Base-by-base conservation (phyloP, 2,797 vertebrate genomes). In the Momotus momota region DNA sequence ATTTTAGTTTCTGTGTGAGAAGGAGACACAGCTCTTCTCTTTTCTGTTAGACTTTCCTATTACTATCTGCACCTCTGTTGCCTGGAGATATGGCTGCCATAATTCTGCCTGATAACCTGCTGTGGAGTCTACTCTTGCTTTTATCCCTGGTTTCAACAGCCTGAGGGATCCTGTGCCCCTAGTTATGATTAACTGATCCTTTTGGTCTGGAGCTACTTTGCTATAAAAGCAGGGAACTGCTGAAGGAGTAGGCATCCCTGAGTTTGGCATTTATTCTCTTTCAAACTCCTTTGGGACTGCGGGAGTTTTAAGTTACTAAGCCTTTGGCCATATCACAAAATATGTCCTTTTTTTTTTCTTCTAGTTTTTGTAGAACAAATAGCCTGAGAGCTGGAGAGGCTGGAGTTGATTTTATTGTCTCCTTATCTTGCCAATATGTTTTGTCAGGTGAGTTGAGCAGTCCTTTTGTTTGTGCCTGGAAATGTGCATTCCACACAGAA, bases 381-480 rank as follows among this genome's bases (percentile, higher is more conserved):
- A 88, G 54, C 66, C 46, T 48, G 51, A 84, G 51, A 72, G 70
- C 17, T 57, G 51, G 54, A 66, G 48, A 93, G 26, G 14, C 8
- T 58, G 27, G 15, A 54, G 46, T 88, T 94, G 91, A 82, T 88
- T 80, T 92, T 81, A 45, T 66, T 84, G 55, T 86, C 66, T 88
- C 52, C 81, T 89, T 87, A 82, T 74, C 78, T 82, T 89, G 55
- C 35, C 72, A 86, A 79, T 5, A 6, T 69, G n/a, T 38, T 86
- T 86, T 73, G 64, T 71, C 88, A 86, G 60, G 66, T 84, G 55
- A 62, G 41, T 84, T 51, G 64, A 91, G 26, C 41, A 52, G 25
- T 60, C 58, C 14, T 83, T 85, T 72, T 91, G 11, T 51, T 33
- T 79, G 45, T 72, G 38, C 25, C 41, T 91, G 65, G 33, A 74